Evolutionary conservation across 2,888 invertebrate genomes (phyloP).

Genomic region (Hylaea fasciaria): DNA sequence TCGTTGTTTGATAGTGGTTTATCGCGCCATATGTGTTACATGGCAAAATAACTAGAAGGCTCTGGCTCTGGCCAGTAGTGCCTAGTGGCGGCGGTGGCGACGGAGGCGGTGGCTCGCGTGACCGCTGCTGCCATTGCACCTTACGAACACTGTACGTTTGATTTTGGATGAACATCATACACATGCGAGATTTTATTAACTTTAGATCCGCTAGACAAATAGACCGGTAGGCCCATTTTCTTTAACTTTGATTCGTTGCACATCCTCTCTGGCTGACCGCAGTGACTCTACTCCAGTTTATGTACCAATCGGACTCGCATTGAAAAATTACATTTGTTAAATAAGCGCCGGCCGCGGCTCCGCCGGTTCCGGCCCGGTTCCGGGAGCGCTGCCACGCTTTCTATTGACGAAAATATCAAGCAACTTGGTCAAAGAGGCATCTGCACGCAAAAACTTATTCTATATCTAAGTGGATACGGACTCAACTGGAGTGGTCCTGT

Average conservation of each 20-base stretch:
- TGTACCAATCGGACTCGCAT: slow-evolving; percentile 23
- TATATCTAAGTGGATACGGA: not conserved
- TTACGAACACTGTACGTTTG: no score
- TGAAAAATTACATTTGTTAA: slow-evolving; percentile 31
- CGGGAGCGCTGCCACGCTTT: not conserved
- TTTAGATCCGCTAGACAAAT: not conserved
- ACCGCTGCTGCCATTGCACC: no score
- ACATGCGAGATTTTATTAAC: not conserved
- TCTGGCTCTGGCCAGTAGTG: not conserved
- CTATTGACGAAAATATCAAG: slow-evolving; percentile 21
- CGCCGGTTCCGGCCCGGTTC: slow-evolving; percentile 7
- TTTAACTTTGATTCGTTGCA: slow-evolving; percentile 1
- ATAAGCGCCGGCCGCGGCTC: slow-evolving; percentile 12
- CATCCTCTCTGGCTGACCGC: slow-evolving; percentile 1
- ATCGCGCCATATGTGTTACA: no score
- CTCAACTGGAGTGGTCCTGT: not conserved
- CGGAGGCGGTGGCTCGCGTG: no score
- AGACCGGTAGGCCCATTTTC: not conserved
- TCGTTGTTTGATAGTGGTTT: not conserved
- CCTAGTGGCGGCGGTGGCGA: not conserved
- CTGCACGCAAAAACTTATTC: not conserved
- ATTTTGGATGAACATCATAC: not conserved
- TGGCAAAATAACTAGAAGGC: no score
- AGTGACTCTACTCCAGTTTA: slow-evolving; percentile 17
- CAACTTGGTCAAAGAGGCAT: slow-evolving; percentile 8